Base-by-base conservation (phyloP, 1,140 invertebrate species). In the Bombus vancouverensis region DNA sequence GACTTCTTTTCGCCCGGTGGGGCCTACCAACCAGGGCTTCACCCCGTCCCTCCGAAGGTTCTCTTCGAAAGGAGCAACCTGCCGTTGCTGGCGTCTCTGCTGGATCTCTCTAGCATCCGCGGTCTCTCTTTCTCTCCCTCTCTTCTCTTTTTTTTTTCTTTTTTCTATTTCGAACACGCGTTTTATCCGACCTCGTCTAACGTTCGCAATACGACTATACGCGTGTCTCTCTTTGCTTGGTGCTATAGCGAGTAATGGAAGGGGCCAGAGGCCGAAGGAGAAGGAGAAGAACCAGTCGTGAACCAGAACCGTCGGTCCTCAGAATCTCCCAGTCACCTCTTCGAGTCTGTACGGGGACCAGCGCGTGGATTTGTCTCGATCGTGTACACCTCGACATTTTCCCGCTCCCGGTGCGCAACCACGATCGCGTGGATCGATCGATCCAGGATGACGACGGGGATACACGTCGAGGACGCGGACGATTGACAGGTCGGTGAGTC, bases 281-380 rank as follows among this genome's bases (percentile, higher is more conserved):
- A 87, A 91, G 90, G 90, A 91, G 90, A 91, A 91, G 90, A 91
- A 91, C 90, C 90, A 91, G 90, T 91, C 87, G 89, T 91, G 90
- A 91, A 91, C 90, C 90, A 91, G 90, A 90, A 91, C 90, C 87
- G 89, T 88, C 90, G 89, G 86, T 91, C 90, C 90, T 88, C 90
- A 87, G 89, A 90, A 90, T 91, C 90, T 91, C 90, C 89, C 89
- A 91, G 90, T 91, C 87, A 91, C 90, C 89, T 91, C 90, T 88
- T 73, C 87, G 90, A 91, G 89, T 70, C 84, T 91, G 89, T 76
- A 81, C 90, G 81, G 83, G 81, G 89, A 91, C 77, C 83, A 88
- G 82, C 71, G 84, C 59, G 68, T 72, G 83, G 80, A 90, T 88
- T 81, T 81, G 78, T 89, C 53, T 76, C 76, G 80, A 89, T 89